A percentile compares a stretch with the other conserved stretches of the same genome.
Conservation (phyloP, 2,113 vertebrate genomes). For the Tragelaphus buxtoni region DNA sequence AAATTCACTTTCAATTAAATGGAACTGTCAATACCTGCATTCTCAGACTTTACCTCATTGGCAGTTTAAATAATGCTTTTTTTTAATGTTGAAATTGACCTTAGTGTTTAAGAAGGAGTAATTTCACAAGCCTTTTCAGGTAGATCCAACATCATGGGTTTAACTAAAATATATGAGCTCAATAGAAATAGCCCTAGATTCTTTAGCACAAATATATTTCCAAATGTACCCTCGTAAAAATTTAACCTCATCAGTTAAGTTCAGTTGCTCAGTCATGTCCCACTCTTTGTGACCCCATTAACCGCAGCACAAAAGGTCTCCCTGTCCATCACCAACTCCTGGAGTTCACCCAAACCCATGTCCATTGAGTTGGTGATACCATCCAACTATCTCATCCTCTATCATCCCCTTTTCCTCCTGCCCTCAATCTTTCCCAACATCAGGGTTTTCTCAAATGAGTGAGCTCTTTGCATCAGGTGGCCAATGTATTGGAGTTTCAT, state of each 20-base stretch:
- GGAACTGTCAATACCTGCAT: neutral
- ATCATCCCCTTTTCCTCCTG: neutral
- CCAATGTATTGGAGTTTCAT: no score
- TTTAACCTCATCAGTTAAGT: neutral
- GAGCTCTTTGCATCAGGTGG: neutral
- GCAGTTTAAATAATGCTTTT: neutral
- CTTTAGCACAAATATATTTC: neutral
- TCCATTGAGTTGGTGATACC: neutral
- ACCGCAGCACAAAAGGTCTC: neutral
- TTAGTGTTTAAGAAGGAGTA: neutral
- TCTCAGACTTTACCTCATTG: neutral
- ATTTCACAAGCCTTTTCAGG: slow-evolving; percentile 33
- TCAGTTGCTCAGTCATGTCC: neutral
- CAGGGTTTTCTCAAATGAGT: neutral
- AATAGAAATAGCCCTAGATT: neutral
- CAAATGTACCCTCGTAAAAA: neutral
- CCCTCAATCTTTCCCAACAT: neutral
- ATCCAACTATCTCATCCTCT: neutral
- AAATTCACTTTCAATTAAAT: neutral
- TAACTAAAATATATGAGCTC: slow-evolving; percentile 20
- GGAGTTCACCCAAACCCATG: neutral
- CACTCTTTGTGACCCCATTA: neutral
- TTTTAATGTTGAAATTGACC: neutral
- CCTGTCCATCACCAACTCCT: neutral
- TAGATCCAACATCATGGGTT: neutral